These are phyloP conservation scores for Fopius arisanus DNA, from an alignment of 1,140 invertebrate genomes.

Conservation along the genomic window DNA sequence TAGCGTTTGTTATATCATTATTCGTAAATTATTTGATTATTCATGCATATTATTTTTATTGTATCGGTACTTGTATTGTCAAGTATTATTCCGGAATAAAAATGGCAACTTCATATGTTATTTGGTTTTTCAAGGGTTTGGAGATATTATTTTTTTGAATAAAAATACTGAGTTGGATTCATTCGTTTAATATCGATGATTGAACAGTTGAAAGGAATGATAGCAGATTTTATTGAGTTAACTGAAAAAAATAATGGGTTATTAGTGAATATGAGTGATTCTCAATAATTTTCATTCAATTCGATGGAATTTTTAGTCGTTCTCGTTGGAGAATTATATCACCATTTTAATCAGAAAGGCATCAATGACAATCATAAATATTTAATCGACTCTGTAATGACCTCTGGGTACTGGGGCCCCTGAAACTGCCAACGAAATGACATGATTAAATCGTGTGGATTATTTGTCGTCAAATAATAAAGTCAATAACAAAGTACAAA, in stretches of 20 bases:
- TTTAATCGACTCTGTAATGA: neutral
- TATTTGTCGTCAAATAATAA: neutral
- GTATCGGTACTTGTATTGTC: neutral
- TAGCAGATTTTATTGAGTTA: no score
- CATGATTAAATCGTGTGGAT: no score
- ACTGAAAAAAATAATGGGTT: no score
- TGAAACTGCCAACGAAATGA: neutral
- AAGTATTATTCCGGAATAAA: neutral
- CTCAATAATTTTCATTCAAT: neutral
- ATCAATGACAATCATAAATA: constrained; percentile 44
- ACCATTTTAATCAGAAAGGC: constrained; percentile 48
- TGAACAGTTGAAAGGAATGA: no score
- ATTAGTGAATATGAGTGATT: neutral
- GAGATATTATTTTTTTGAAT: no score
- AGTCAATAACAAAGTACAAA: constrained; percentile 50
- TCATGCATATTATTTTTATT: neutral
- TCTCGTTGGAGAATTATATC: neutral
- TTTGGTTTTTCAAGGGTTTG: no score
- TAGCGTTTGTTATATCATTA: neutral
- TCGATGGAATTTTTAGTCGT: constrained; percentile 28
- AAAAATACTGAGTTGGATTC: neutral
- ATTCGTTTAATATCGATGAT: no score
- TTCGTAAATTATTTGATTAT: neutral
- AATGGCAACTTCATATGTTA: no score
- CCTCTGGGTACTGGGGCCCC: constrained; percentile 9